These are phyloP conservation scores for Himalopsyche phryganea DNA, from an alignment of 1,140 invertebrate genomes.

Conservation along the genomic window DNA sequence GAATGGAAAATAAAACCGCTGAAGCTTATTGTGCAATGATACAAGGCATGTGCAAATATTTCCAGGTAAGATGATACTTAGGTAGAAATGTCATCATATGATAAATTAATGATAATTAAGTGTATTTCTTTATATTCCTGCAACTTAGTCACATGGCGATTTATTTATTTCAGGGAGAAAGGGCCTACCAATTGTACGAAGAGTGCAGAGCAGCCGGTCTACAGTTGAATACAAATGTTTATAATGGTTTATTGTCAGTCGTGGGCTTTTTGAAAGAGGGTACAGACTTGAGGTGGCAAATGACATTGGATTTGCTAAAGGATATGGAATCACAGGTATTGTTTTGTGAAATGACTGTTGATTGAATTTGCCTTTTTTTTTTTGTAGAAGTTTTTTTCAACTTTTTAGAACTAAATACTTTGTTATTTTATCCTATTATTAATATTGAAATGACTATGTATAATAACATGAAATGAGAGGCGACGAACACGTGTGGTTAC, in stretches of 20 bases:
- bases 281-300: conserved; percentile 58
- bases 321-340: conserved; percentile 56
- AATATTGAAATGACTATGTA: no score
- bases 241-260: conserved; percentile 66
- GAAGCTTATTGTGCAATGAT: conserved; percentile 67
- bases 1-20: conserved; percentile 58
- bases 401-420: no score
- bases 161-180: conserved; percentile 57
- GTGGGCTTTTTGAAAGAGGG: conserved; percentile 60
- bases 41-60: conserved; percentile 69
- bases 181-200: conserved; percentile 61
- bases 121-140: no score
- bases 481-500: no score
- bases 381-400: no score
- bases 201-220: conserved; percentile 65
- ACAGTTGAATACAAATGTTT: conserved; percentile 61
- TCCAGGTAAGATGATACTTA: conserved; percentile 46
- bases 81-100: no score
- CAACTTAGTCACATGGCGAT: no score
- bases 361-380: no score
- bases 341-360: conserved; percentile 3
- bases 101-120: no score
- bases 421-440: no score
- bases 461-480: no score
- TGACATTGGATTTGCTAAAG: conserved; percentile 57